These are phyloP conservation scores for Notocelia uddmanniana DNA, from an alignment of 2,888 invertebrate species.

Conservation along the genomic window DNA sequence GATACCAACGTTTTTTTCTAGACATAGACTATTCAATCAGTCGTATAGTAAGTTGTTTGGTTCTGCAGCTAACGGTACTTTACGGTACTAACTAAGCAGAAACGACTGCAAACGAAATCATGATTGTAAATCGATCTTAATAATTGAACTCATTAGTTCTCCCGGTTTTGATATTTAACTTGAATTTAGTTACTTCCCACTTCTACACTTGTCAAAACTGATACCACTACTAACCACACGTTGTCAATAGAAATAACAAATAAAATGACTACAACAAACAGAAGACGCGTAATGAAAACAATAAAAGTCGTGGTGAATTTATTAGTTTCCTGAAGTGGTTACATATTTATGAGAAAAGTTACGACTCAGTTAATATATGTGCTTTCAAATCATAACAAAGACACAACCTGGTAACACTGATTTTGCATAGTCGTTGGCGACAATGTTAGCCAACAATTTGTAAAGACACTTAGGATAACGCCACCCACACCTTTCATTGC, in stretches of 20 bases:
- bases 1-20: too few species aligned
- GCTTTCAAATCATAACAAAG: not conserved
- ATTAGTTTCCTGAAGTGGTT: not conserved
- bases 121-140: too few species aligned
- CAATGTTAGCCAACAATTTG: not conserved
- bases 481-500: not conserved
- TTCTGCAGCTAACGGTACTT: too few species aligned
- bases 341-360: conserved; percentile 12
- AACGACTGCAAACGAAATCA: too few species aligned
- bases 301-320: not conserved
- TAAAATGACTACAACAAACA: not conserved
- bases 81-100: too few species aligned
- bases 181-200: too few species aligned
- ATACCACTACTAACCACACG: too few species aligned
- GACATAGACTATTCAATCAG: too few species aligned
- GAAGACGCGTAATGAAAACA: not conserved
- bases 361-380: not conserved
- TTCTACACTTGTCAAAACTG: too few species aligned
- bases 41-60: too few species aligned
- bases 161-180: too few species aligned
- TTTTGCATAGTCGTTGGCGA: not conserved
- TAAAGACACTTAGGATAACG: not conserved
- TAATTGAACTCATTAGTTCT: too few species aligned
- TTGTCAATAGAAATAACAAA: not conserved
- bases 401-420: not conserved